These are phyloP conservation scores for Callopanchax toddi DNA, from an alignment of 2,113 vertebrate species.

Conservation along the genomic window DNA sequence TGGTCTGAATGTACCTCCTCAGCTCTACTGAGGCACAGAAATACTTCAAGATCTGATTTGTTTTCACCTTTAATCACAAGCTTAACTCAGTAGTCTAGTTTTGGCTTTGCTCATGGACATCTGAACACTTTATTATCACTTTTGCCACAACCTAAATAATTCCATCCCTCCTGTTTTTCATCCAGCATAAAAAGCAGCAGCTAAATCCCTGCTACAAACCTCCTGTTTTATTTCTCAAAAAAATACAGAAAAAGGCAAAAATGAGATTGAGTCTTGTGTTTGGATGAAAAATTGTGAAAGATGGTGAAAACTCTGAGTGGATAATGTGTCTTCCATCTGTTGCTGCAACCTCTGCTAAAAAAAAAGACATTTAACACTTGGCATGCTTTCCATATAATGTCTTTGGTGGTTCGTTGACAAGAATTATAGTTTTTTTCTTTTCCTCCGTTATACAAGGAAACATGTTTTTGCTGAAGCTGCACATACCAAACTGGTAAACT, in stretches of 20 bases:
- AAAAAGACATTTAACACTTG: slow-evolving; percentile 64
- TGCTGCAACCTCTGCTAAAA: slow-evolving; percentile 44
- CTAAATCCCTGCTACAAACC: not conserved
- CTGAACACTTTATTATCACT: slow-evolving; percentile 18
- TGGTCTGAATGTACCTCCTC: slow-evolving; percentile 38
- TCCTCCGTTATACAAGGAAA: slow-evolving; percentile 59
- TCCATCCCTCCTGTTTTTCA: not conserved
- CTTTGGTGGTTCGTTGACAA: slow-evolving; percentile 52
- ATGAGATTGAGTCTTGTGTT: slow-evolving; percentile 43
- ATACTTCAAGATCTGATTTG: slow-evolving; percentile 54
- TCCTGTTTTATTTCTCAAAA: slow-evolving; percentile 33
- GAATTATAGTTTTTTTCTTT: slow-evolving; percentile 63
- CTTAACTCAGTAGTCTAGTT: slow-evolving; percentile 50
- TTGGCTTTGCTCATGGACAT: slow-evolving; percentile 35
- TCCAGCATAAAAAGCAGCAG: not conserved
- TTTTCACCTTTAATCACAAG: slow-evolving; percentile 33
- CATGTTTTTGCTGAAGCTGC: slow-evolving; percentile 57
- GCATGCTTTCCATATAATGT: slow-evolving; percentile 48
- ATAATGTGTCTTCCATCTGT: slow-evolving; percentile 74
- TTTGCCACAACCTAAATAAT: slow-evolving; percentile 11
- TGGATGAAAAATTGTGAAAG: slow-evolving; percentile 49
- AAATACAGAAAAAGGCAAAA: slow-evolving; percentile 44
- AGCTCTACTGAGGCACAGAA: slow-evolving; percentile 58
- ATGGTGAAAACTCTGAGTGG: slow-evolving; percentile 40
- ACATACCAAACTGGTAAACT: slow-evolving; percentile 46